Percentiles rank a stretch among this genome's conserved stretches.
Evolutionary conservation across 2,113 vertebrate genomes (phyloP).

Genomic region (Pygoscelis antarcticus): DNA sequence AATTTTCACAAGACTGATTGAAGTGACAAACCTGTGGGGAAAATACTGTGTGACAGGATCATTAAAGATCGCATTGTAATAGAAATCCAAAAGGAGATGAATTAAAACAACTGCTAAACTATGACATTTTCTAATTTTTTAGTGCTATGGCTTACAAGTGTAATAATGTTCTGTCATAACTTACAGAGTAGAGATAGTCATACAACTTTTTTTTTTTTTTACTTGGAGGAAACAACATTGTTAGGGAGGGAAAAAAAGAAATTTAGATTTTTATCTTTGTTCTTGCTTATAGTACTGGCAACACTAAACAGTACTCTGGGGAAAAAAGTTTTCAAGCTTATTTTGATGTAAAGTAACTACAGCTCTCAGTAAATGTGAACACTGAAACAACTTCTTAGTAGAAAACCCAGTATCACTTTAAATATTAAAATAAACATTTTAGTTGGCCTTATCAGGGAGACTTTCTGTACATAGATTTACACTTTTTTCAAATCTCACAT

Average conservation of each 20-base stretch:
- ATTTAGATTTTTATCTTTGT: background rate
- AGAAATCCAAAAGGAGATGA: background rate
- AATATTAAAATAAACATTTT: background rate
- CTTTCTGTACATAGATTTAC: background rate
- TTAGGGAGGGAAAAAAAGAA: accelerated
- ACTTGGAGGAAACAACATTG: background rate
- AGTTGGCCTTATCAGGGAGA: background rate
- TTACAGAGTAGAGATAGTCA: background rate
- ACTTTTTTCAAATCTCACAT: background rate
- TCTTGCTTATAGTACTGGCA: background rate
- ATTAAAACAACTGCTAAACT: background rate
- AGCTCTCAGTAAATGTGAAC: background rate
- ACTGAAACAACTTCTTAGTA: background rate
- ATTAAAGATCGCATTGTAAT: background rate
- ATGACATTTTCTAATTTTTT: background rate
- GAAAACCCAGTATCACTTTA: background rate
- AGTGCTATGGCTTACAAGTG: background rate
- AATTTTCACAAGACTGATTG: background rate
- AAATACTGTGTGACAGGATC: background rate
- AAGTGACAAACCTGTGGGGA: background rate
- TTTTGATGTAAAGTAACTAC: background rate
- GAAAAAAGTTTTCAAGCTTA: accelerated
- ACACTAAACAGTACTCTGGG: background rate
- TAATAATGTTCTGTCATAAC: background rate
- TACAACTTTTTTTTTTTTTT: background rate